Base-by-base conservation (phyloP, 2,113 vertebrate genomes). In the Pipra filicauda region DNA sequence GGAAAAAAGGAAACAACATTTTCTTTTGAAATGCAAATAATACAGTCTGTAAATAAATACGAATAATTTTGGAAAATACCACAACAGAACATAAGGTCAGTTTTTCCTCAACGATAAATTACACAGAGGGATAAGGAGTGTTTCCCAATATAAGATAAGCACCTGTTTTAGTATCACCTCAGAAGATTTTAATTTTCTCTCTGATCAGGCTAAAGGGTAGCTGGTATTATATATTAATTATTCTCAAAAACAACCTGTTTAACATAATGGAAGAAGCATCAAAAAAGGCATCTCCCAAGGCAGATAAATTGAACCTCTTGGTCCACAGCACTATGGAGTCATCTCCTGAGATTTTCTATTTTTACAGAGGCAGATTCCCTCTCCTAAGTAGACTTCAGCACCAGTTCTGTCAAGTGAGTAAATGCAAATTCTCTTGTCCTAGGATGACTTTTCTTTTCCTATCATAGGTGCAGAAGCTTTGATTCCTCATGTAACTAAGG, bases 1-100 rank as follows among this genome's bases (percentile, higher is more conserved):
- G 11, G 39, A 23, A 33, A 37, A 22, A n/a, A 37, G 15, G 28
- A 51, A 89, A 5, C 19, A 5, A 2, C 1, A 3, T 15, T 43
- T 54, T 49, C 28, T 7, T 80, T 24, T 37, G 24, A 62, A 67
- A 71, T n/a, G 17, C 24, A 37, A 88, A 51, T 10, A 41, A 22
- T 17, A 21, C 23, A 7, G 41, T 1, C 0, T 27, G 5, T 33
- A 58, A 83, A 35, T 61, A 9, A 74, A 0, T 33, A 5, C 19
- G 49, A 80, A 33, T 49, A 6, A 59, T 69, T 61, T 8, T 8
- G 62, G 39, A 48, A 35, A 59, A 72, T 14, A 72, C 6, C 23
- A 22, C 35, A 21, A 39, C 23, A 43, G 24, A 75, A 46, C 4
- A 31, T 6, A 54, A 43, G 10, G 8, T 18, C 15, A 31, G 0